Percentiles rank a stretch among this genome's conserved stretches.
Conservation (phyloP, 53 echinoderm and acorn worm species). For the Stichopus horrens region DNA sequence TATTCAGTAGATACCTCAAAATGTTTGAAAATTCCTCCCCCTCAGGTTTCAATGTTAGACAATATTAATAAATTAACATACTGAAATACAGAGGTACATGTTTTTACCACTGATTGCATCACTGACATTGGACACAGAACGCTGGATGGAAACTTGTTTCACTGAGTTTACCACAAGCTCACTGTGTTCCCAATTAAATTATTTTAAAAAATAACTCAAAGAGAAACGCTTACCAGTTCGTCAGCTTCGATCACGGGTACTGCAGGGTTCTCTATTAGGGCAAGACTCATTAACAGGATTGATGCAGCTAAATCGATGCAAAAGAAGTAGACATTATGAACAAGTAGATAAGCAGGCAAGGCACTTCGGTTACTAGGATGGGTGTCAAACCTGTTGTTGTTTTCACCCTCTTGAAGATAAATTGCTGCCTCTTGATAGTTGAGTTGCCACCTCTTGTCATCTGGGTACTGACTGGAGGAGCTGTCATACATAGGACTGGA, state of each 20-base stretch:
- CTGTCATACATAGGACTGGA: neutral
- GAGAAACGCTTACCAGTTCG: constrained; percentile 67
- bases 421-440: constrained; percentile 64
- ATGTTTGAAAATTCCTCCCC: neutral
- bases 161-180: too few species aligned
- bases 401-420: constrained; percentile 76
- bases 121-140: too few species aligned
- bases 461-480: neutral
- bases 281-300: constrained; percentile 67
- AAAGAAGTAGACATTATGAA: constrained; percentile 89
- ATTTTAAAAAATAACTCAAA: neutral
- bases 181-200: neutral
- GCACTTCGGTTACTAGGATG: constrained; percentile 76
- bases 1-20: neutral
- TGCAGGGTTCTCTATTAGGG: constrained; percentile 81
- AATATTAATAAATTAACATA: too few species aligned
- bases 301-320: constrained; percentile 84
- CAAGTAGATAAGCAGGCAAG: constrained; percentile 86
- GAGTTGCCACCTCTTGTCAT: constrained; percentile 67
- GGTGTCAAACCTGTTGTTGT: constrained; percentile 84
- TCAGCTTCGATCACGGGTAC: constrained; percentile 62
- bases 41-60: too few species aligned
- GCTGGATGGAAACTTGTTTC: too few species aligned
- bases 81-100: too few species aligned
- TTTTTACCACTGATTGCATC: too few species aligned